Evolutionary conservation across 2,797 vertebrate species (phyloP), one percentile per base, ranked within the genome.

Genomic region (Myotis planiceps): DNA sequence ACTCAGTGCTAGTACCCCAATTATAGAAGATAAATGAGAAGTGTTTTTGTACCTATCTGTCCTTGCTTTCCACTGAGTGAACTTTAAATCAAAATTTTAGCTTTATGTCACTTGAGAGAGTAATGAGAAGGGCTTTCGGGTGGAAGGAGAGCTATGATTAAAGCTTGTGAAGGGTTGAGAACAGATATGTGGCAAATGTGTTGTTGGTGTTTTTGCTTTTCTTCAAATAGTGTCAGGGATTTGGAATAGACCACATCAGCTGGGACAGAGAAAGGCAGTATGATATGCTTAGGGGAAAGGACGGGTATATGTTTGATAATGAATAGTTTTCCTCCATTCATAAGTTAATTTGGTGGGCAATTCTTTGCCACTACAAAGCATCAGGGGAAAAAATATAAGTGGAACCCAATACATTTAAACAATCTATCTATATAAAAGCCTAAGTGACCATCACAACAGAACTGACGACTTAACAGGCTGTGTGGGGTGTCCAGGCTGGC

Each of bases 71-170:
- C 60, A 92, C 63, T 19, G 81, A 91, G 13, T 74, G 88, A 95
- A 92, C 66, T 63, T 97, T 92, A 95, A 94, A 89, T 97, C 87
- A 95, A 65, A 94, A 15, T 87, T 78, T 81, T 85, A 86, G 87
- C 80, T 96, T 89, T 94, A 7, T 85, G 80, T 94, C 87, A 60
- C 90, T 89, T 60, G 94, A 96, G 63, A 88, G 69, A 75, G 29
- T 19, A 75, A 47, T 81, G 80, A 87, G 63, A 88, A 89, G n/a
- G 55, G 71, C 55, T 93, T 93, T 93, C 74, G 53, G 27, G 68
- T 76, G 27, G 69, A 92, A 90, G 37, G 16, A 93, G 51, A 87
- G 34, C 32, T 69, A 1, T 51, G 82, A 95, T 88, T 93, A 88
- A 88, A 83, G 39, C 66, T 87, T 78, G 42, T 42, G 34, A 94